Evolutionary conservation across 2,888 invertebrate species (phyloP).

Genomic region (Graphium colonna): DNA sequence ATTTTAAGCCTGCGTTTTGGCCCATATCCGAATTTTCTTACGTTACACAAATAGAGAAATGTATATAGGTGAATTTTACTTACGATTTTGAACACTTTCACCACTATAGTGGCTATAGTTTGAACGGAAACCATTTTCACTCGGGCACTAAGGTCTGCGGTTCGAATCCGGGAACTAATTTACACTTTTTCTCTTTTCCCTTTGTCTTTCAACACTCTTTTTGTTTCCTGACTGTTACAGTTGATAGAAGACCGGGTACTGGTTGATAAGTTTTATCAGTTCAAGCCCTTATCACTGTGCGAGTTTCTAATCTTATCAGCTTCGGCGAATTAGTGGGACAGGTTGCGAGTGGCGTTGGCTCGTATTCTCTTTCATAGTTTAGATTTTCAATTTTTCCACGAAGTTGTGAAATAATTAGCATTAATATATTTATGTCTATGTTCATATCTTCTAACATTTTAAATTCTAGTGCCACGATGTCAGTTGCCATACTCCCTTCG

Average conservation of each 20-base stretch:
- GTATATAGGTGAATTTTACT: slow-evolving; percentile 52
- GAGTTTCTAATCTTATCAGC: slow-evolving; percentile 65
- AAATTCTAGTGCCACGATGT: too few species aligned
- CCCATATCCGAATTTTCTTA: too few species aligned
- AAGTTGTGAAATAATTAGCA: too few species aligned
- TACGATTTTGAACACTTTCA: slow-evolving; percentile 91
- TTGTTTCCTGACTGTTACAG: slow-evolving; percentile 60
- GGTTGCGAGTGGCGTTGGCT: slow-evolving; percentile 43
- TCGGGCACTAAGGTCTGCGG: slow-evolving; percentile 26
- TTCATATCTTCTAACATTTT: too few species aligned
- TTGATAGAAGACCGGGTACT: slow-evolving; percentile 56
- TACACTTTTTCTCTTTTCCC: slow-evolving; percentile 29
- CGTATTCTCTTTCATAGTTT: slow-evolving; percentile 14
- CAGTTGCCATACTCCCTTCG: too few species aligned
- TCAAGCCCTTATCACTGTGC: slow-evolving; percentile 54
- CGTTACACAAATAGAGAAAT: too few species aligned
- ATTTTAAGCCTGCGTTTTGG: too few species aligned
- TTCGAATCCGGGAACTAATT: slow-evolving; percentile 32
- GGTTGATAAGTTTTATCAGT: slow-evolving; percentile 58
- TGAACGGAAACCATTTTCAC: slow-evolving; percentile 89
- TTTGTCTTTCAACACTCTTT: slow-evolving; percentile 35
- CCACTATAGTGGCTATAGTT: slow-evolving; percentile 89
- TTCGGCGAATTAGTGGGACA: slow-evolving; percentile 71
- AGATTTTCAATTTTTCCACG: background rate
- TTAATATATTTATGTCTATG: too few species aligned